A percentile compares a stretch with the other conserved stretches of the same genome.
phyloP scores from a whole-genome alignment of 2,797 vertebrate genomes.

The Alosa sapidissima region DNA sequence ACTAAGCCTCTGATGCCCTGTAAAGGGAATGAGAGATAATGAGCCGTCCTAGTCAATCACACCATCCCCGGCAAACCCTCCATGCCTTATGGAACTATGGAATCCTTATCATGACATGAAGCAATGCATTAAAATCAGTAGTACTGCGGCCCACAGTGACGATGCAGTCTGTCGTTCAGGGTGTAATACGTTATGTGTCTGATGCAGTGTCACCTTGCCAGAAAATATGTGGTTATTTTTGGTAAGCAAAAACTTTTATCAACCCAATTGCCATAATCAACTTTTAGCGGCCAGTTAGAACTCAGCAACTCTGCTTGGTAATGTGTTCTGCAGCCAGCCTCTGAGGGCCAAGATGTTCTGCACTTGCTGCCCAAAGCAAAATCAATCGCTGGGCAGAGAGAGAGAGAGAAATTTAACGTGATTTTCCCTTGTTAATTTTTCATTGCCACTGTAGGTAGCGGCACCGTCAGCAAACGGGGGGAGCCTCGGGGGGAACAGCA shows the following conservation, averaged over 20 bases:
- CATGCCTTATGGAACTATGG: background rate
- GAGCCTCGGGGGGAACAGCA: background rate
- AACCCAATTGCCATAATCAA: background rate
- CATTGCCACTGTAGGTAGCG: background rate
- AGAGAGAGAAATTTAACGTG: background rate
- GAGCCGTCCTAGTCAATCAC: background rate
- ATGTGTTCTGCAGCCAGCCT: background rate
- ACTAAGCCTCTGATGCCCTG: background rate
- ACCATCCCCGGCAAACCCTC: background rate
- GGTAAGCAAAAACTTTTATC: background rate
- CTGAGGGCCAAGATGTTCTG: background rate
- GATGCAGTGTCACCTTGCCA: background rate
- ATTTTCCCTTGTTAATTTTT: slow-evolving; percentile 1
- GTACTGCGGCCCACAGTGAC: background rate
- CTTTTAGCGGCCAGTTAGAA: background rate
- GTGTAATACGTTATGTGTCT: background rate
- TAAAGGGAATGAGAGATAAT: background rate
- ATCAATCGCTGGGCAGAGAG: background rate
- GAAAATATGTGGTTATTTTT: background rate
- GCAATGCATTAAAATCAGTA: background rate
- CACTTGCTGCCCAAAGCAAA: background rate
- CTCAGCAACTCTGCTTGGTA: background rate
- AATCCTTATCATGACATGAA: background rate
- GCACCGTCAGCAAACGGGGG: background rate
- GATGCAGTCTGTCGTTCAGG: background rate